Evolutionary conservation across 2,888 invertebrate species (phyloP), one percentile per base, ranked within the genome.

Genomic region (Tetanocera ferruginea): DNA sequence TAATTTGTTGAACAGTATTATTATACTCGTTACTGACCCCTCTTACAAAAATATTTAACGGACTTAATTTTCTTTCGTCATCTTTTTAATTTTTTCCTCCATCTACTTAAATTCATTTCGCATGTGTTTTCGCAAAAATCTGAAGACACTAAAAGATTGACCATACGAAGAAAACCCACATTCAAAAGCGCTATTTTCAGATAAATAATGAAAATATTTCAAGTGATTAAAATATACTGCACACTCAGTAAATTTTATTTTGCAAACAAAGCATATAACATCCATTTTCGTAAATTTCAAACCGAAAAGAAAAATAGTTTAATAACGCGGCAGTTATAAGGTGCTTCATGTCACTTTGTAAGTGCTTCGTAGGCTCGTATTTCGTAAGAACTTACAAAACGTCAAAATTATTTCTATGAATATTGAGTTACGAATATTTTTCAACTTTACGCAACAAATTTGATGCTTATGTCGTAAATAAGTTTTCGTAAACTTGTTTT

Each of bases 111-210:
- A 31, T 31, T 31, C 31, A 31, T 31, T 31, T 28, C 69, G 43
- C 69, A 69, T 69, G 34, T 69, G 69, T 51, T 43, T 69, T 11
- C 43, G 19, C 8, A 69, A 69, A n/a, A n/a, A 23, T 49, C 19
- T 69, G 37, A 69, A 69, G 3, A 19, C 11, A 69, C 2, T 19
- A 43, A 69, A 69, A 37, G 23, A 37, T 19, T 69, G 69, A 23
- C 37, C 28, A 23, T 9, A 69, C 14, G 6, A 6, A 14, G 23
- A 8, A 69, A 49, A 69, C 5, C 49, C 69, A 19, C 69, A 69
- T 51, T 37, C 19, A 49, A n/a, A 69, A n/a, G n/a, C 4, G 14
- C 9, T 5, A 8, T 17, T 51, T 51, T 28, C 9, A 23, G 69
- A 8, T 11, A 49, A 14, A 23, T 43, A 11, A 43, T 69, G 69